Evolutionary conservation across 2,888 invertebrate genomes (phyloP).

Genomic region (Tachina fera): DNA sequence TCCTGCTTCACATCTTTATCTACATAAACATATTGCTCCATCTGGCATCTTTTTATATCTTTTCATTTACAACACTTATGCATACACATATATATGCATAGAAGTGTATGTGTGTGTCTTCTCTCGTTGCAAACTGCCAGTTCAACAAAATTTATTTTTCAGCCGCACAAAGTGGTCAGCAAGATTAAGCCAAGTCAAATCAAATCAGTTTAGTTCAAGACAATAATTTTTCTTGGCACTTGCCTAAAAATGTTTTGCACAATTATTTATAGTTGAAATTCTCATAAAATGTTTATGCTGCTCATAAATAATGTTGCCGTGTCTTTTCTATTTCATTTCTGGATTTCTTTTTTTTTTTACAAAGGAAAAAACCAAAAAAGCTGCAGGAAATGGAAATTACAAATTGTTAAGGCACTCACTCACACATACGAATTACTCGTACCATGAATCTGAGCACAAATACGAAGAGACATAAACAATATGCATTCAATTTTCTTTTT

Average conservation of each 20-base stretch:
- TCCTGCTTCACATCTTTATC: not conserved
- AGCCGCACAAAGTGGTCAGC: conserved; percentile 31
- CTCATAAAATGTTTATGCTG: conserved; percentile 68
- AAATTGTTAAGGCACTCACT: conserved; percentile 40
- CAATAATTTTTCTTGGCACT: conserved; percentile 66
- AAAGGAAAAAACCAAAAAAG: not conserved
- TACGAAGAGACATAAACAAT: conserved; percentile 39
- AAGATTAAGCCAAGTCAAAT: conserved; percentile 48
- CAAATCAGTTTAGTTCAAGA: conserved; percentile 54
- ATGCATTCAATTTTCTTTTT: conserved; percentile 50
- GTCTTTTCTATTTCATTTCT: conserved; percentile 33
- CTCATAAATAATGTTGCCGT: conserved; percentile 64
- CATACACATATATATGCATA: not conserved
- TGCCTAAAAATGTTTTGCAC: conserved; percentile 60
- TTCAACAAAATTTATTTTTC: conserved; percentile 33
- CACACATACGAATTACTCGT: not conserved
- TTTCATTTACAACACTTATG: conserved; percentile 5
- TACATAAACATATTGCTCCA: not conserved
- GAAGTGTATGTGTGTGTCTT: not conserved
- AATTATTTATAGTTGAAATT: conserved; percentile 61
- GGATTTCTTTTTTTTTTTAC: not conserved
- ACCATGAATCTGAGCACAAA: conserved; percentile 27
- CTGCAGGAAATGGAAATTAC: conserved; percentile 36
- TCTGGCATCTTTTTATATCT: not conserved
- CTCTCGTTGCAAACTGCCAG: conserved; percentile 11